phyloP scores from a whole-genome alignment of 92 coral and sea anemone genomes.

The Hydrozoanthus gracilis region DNA sequence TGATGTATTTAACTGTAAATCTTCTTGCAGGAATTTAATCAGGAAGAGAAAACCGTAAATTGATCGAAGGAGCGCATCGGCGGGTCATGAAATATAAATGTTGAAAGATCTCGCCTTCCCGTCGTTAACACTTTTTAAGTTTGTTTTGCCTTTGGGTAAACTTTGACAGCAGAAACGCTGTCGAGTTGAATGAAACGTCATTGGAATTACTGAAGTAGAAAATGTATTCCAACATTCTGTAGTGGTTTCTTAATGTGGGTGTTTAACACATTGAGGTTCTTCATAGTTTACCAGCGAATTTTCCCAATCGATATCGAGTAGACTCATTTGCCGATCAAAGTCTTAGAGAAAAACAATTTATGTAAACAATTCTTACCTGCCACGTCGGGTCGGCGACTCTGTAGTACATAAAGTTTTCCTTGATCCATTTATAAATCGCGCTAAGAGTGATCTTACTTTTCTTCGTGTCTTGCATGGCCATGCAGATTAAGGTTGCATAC shows the following conservation, averaged over 20 bases:
- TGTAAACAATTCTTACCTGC: slow-evolving; percentile 75
- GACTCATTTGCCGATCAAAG: slow-evolving; percentile 9
- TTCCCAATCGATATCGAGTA: not conserved
- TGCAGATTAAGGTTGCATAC: slow-evolving; percentile 95
- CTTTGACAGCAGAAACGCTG: slow-evolving; percentile 1
- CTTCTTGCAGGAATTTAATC: slow-evolving; percentile 19
- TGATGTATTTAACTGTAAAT: slow-evolving; percentile 27
- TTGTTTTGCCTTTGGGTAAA: slow-evolving; percentile 5
- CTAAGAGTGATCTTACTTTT: slow-evolving; percentile 94
- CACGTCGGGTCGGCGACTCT: slow-evolving; percentile 96
- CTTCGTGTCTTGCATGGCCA: slow-evolving; percentile 99
- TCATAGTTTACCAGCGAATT: slow-evolving; percentile 3
- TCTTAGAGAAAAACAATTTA: not conserved
- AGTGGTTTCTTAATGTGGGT: slow-evolving; percentile 11
- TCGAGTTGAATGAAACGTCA: slow-evolving; percentile 26
- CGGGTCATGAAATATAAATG: slow-evolving; percentile 35
- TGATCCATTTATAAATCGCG: slow-evolving; percentile 98
- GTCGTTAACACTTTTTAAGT: slow-evolving; percentile 26
- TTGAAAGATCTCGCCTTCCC: not conserved
- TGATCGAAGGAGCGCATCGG: slow-evolving; percentile 13
- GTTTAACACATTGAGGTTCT: slow-evolving; percentile 23
- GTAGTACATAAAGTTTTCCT: slow-evolving; percentile 94
- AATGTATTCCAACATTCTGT: slow-evolving; percentile 35
- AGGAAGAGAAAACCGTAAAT: slow-evolving; percentile 19
- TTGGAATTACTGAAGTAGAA: slow-evolving; percentile 31